A percentile compares a stretch with the other conserved stretches of the same genome.
Evolutionary conservation across 2,888 invertebrate genomes (phyloP).

Genomic region (Physocephala rufipes): DNA sequence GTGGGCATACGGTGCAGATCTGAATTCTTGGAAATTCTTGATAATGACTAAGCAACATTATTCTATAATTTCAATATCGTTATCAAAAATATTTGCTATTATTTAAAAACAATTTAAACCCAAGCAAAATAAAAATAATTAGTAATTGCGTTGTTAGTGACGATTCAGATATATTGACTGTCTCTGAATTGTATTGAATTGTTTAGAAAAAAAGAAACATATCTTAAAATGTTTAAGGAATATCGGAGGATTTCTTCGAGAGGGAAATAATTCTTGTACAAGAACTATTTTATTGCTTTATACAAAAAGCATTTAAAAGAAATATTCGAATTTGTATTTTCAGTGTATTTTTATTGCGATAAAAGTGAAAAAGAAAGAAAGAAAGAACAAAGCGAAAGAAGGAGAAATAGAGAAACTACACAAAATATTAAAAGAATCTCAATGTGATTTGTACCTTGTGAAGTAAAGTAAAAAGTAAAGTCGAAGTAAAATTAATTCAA

Average conservation of each 20-base stretch:
- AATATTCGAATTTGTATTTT: conserved; percentile 27
- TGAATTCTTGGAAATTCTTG: not conserved
- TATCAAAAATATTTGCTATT: too few species aligned
- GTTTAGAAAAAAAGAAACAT: too few species aligned
- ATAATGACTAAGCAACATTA: not conserved
- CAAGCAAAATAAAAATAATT: not conserved
- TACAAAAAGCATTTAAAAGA: not conserved
- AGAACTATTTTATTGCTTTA: too few species aligned
- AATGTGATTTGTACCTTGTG: conserved; percentile 36
- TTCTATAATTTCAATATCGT: too few species aligned
- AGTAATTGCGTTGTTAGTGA: too few species aligned
- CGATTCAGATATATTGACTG: too few species aligned
- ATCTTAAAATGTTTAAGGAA: too few species aligned
- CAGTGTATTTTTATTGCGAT: conserved; percentile 23
- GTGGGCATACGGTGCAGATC: not conserved
- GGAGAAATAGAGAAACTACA: not conserved
- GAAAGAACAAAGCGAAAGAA: not conserved
- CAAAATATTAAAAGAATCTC: conserved; percentile 27
- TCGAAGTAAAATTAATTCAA: not conserved
- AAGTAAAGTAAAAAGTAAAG: not conserved
- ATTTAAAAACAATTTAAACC: not conserved
- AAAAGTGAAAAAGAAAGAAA: not conserved
- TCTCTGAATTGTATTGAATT: too few species aligned
- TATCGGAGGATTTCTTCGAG: too few species aligned
- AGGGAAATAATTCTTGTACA: too few species aligned